A percentile compares a stretch with the other conserved stretches of the same genome.
Conservation (phyloP, 2,888 invertebrate species). For the Eupeodes luniger region DNA sequence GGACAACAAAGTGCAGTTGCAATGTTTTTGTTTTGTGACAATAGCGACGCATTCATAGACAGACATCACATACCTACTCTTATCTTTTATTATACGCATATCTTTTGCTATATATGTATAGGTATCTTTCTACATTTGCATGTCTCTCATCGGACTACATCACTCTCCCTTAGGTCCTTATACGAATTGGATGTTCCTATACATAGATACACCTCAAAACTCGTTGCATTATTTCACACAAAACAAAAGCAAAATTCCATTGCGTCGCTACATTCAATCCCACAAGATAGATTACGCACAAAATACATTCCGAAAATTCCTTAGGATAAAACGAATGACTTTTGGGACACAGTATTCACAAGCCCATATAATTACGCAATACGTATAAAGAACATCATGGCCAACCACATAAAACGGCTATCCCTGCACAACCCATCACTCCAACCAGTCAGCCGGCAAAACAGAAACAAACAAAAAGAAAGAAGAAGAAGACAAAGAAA, state of each 20-base stretch:
- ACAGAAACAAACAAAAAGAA: not conserved
- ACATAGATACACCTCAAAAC: not conserved
- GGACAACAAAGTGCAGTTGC: slow-evolving; percentile 10
- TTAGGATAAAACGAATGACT: slow-evolving; percentile 68
- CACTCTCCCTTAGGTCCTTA: not conserved
- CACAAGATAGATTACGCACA: slow-evolving; percentile 55
- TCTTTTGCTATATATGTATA: not conserved
- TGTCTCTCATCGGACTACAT: not conserved
- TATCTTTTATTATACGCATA: slow-evolving; percentile 1
- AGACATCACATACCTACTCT: not conserved
- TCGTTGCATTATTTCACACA: slow-evolving; percentile 13
- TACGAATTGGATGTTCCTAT: not conserved
- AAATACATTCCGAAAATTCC: slow-evolving; percentile 66
- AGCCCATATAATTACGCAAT: slow-evolving; percentile 65
- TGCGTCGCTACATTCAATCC: slow-evolving; percentile 56
- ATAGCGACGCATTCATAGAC: slow-evolving; percentile 53
- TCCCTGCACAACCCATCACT: slow-evolving; percentile 15
- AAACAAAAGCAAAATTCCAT: slow-evolving; percentile 67
- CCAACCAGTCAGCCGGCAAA: not conserved
- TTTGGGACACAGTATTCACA: slow-evolving; percentile 56
- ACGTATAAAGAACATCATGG: slow-evolving; percentile 51
- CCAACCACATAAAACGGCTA: slow-evolving; percentile 51
- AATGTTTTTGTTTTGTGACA: slow-evolving; percentile 58
- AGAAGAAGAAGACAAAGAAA: not conserved
- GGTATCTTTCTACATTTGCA: not conserved